phyloP scores from a whole-genome alignment of 2,113 vertebrate genomes.

The Laticauda colubrina region DNA sequence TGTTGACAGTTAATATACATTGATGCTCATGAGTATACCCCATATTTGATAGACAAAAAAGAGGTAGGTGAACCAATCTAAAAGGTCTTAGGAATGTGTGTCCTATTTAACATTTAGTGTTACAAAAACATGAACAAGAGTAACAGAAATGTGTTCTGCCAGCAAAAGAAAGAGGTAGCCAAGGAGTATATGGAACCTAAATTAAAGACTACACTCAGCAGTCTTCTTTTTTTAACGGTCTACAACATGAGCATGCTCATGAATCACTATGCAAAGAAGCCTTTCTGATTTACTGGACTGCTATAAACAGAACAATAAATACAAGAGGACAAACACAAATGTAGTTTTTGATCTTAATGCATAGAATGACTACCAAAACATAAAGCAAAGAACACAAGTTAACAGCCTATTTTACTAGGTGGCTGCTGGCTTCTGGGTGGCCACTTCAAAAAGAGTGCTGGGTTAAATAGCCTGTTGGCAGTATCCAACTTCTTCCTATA shows the following conservation, averaged over 20 bases:
- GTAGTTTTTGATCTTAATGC: background rate
- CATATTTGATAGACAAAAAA: background rate
- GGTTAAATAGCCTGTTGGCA: background rate
- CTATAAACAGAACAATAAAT: background rate
- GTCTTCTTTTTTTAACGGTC: background rate
- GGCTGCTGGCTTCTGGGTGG: background rate
- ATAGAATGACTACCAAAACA: background rate
- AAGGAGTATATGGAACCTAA: background rate
- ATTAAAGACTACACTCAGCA: no score
- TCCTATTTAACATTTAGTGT: background rate
- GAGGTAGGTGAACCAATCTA: background rate
- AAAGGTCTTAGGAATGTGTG: background rate
- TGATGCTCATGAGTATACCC: background rate
- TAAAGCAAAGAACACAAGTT: background rate
- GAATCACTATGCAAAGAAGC: background rate
- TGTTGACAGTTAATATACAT: background rate
- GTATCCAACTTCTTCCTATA: background rate
- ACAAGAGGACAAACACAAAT: background rate
- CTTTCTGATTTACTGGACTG: background rate
- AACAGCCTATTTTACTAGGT: background rate
- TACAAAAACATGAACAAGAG: background rate
- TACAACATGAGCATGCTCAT: background rate
- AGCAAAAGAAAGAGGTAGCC: background rate
- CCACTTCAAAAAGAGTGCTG: background rate
- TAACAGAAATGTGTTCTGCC: background rate